Percentiles rank a stretch among this genome's conserved stretches.
Conservation (phyloP, 2,888 invertebrate species). For the Proisotoma minuta region DNA sequence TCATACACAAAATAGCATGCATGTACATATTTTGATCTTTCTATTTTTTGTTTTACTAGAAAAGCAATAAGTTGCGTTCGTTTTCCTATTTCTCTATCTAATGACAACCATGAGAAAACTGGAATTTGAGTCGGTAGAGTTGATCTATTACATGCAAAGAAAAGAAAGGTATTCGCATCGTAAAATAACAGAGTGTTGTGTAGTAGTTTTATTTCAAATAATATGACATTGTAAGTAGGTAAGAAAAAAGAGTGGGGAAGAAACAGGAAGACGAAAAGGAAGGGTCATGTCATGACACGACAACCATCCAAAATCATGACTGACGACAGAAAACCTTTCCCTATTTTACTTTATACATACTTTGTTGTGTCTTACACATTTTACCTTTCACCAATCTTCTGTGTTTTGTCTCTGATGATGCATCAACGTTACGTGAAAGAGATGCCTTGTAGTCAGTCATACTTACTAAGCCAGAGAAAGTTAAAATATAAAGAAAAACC, state of each 20-base stretch:
- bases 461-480: not conserved
- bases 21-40: too few relatives aligned
- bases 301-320: slow-evolving; percentile 6
- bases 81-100: not conserved
- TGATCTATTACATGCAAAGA: not conserved
- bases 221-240: not conserved
- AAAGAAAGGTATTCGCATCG: not conserved
- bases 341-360: not conserved
- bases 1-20: too few relatives aligned
- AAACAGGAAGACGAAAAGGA: not conserved
- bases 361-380: not conserved
- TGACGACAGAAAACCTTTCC: not conserved
- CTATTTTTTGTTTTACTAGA: not conserved
- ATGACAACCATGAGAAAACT: not conserved
- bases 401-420: not conserved
- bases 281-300: slow-evolving; percentile 4
- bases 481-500: not conserved
- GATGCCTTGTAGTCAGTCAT: not conserved
- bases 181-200: too few relatives aligned
- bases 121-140: not conserved
- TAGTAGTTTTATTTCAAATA: too few relatives aligned
- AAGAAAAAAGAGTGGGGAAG: not conserved
- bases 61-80: not conserved
- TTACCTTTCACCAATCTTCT: not conserved
- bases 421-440: not conserved